Evolutionary conservation across 2,888 invertebrate species (phyloP).

Genomic region (Archips crataeganus): DNA sequence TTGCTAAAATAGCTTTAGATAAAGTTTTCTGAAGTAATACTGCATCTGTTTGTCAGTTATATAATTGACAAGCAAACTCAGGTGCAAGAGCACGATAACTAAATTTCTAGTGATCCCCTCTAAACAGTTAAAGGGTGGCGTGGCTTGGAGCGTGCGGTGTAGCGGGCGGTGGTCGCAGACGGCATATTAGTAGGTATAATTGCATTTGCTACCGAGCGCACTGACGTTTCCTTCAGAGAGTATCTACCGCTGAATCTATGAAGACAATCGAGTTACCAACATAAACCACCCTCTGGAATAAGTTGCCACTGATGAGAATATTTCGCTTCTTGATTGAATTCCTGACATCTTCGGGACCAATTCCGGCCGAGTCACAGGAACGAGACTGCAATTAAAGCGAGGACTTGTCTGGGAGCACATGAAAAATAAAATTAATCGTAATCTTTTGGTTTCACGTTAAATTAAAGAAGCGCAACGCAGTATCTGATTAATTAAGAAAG

Average conservation of each 20-base stretch:
- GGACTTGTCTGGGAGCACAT: slow-evolving; percentile 4
- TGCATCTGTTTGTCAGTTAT: slow-evolving; percentile 36
- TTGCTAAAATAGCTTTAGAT: background rate
- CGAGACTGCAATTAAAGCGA: slow-evolving; percentile 36
- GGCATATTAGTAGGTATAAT: slow-evolving; percentile 82
- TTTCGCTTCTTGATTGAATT: slow-evolving; percentile 73
- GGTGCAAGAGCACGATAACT: slow-evolving; percentile 69
- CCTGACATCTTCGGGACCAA: slow-evolving; percentile 50
- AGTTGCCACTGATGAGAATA: slow-evolving; percentile 78
- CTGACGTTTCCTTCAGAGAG: slow-evolving; percentile 78
- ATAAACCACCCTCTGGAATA: slow-evolving; percentile 80
- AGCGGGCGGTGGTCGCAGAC: slow-evolving; percentile 73
- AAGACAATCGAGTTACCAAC: slow-evolving; percentile 82
- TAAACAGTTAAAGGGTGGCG: slow-evolving; percentile 74
- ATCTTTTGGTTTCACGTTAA: slow-evolving; percentile 34
- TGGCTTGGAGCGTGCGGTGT: slow-evolving; percentile 61
- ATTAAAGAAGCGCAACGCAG: slow-evolving; percentile 54
- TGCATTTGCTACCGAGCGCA: slow-evolving; percentile 82
- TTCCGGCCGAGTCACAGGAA: slow-evolving; percentile 42
- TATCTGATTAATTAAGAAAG: slow-evolving; percentile 75
- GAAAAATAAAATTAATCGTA: slow-evolving; percentile 26
- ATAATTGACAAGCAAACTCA: slow-evolving; percentile 61
- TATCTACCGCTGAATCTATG: slow-evolving; percentile 74
- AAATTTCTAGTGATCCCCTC: slow-evolving; percentile 70
- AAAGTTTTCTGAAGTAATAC: slow-evolving; percentile 28